These are phyloP conservation scores for Eupithecia subumbrata DNA, from an alignment of 2,888 invertebrate species.

Conservation along the genomic window DNA sequence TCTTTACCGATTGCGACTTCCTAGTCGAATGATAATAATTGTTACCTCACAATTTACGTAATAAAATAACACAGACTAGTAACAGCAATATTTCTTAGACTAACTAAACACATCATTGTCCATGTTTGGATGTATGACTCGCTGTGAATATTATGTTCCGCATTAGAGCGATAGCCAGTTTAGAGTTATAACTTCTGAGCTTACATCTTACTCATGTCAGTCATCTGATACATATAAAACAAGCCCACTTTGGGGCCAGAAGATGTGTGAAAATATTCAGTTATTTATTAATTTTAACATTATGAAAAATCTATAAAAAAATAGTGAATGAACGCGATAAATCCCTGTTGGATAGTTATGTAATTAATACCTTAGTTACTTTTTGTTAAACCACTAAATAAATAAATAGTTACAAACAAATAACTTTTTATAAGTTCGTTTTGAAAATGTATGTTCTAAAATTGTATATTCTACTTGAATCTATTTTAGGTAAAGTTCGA, in stretches of 20 bases:
- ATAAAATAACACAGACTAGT: slow-evolving; percentile 43
- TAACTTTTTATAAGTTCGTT: neutral
- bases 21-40: slow-evolving; percentile 52
- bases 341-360: too few species aligned
- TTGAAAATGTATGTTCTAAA: neutral
- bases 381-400: too few species aligned
- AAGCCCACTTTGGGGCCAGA: neutral
- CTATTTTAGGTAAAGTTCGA: neutral
- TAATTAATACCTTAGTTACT: neutral
- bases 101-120: slow-evolving; percentile 6
- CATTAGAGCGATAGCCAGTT: neutral
- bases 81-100: neutral
- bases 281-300: too few species aligned
- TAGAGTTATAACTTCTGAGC: neutral
- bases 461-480: neutral
- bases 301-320: too few species aligned
- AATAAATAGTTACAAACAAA: neutral
- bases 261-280: neutral
- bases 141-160: neutral
- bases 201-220: neutral
- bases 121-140: slow-evolving; percentile 20
- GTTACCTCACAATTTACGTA: slow-evolving; percentile 51
- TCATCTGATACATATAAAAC: neutral
- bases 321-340: too few species aligned
- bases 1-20: slow-evolving; percentile 50